Evolutionary conservation across 2,888 invertebrate genomes (phyloP).

Genomic region (Phlogophora meticulosa): DNA sequence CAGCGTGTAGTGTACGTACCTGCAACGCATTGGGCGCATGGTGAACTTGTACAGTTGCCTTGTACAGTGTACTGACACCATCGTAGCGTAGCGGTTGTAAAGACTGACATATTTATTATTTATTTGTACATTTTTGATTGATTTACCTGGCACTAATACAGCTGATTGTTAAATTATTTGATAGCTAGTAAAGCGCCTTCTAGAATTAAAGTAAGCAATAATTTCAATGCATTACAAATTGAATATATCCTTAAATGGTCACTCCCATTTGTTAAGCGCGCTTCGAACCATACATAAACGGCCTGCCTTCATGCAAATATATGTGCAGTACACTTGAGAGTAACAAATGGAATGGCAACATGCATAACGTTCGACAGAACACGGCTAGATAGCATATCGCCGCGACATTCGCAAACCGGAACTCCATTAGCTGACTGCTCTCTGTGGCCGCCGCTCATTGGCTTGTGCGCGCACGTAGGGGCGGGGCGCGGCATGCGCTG

Average conservation of each 20-base stretch:
- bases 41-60: constrained; percentile 12
- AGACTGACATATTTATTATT: constrained; percentile 7
- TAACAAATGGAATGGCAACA: constrained; percentile 1
- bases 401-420: neutral
- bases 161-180: constrained; percentile 9
- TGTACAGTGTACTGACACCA: constrained; percentile 1
- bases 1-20: neutral
- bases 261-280: neutral
- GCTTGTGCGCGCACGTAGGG: neutral
- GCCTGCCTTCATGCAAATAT: constrained; percentile 1
- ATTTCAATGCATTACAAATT: neutral
- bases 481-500: neutral
- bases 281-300: neutral
- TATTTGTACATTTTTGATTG: constrained; percentile 21
- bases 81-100: neutral
- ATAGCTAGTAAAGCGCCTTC: neutral
- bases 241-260: neutral
- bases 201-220: neutral
- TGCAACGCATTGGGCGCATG: too few relatives aligned
- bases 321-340: neutral
- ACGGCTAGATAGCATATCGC: neutral
- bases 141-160: neutral
- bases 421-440: neutral
- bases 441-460: neutral
- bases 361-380: neutral